A percentile compares a stretch with the other conserved stretches of the same genome.
Evolutionary conservation across 2,888 invertebrate species (phyloP).

Genomic region (Auanema freiburgensis): DNA sequence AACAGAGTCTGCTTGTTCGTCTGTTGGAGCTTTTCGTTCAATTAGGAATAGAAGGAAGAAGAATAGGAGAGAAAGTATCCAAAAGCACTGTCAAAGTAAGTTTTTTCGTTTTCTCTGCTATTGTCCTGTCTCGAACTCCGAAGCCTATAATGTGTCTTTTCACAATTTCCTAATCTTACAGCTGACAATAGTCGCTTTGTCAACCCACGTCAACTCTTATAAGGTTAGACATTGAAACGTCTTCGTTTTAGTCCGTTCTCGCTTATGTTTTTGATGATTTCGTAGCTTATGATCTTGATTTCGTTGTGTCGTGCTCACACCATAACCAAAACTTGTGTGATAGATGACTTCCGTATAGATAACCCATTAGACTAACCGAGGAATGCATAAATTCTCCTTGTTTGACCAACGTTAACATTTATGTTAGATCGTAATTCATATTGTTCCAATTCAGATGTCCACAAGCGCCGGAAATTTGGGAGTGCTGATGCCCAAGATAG

Average conservation of each 20-base stretch:
- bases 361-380: too few relatives aligned
- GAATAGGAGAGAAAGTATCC: conserved; percentile 88
- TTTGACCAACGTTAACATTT: too few relatives aligned
- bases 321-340: too few relatives aligned
- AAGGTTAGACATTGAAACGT: conserved; percentile 24
- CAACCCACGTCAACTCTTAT: conserved; percentile 43
- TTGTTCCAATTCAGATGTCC: conserved; percentile 75
- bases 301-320: too few relatives aligned
- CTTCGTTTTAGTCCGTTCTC: too few relatives aligned
- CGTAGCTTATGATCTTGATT: too few relatives aligned
- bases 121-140: too few relatives aligned
- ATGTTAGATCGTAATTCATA: neutral
- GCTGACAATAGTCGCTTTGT: conserved; percentile 46
- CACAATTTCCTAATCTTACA: conserved; percentile 19
- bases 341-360: too few relatives aligned
- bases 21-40: conserved; percentile 95
- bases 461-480: conserved; percentile 95
- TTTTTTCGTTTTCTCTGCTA: neutral
- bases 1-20: conserved; percentile 66
- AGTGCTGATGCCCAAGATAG: conserved; percentile 95
- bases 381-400: too few relatives aligned
- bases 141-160: too few relatives aligned
- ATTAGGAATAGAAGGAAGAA: conserved; percentile 91
- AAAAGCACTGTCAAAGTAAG: conserved; percentile 71
- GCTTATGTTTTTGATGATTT: too few relatives aligned